Base-by-base conservation (phyloP, 2,888 invertebrate species). In the Hyposoter dolosus region DNA sequence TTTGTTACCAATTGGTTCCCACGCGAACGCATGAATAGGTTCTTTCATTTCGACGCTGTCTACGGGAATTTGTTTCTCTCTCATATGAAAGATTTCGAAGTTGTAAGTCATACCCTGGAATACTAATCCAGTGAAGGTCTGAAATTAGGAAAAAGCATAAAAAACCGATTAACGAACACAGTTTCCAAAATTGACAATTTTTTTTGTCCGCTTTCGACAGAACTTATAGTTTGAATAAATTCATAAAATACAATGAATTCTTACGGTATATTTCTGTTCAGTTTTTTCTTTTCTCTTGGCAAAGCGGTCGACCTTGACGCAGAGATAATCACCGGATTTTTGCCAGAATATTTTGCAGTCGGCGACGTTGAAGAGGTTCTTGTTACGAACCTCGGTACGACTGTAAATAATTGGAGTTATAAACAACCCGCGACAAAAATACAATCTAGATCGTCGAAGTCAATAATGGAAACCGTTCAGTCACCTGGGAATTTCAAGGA, bases 331-430 rank as follows among this genome's bases (percentile, higher is more conserved):
- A 0, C 99, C 99, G 35, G 97, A 98, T 94, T 99, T 99, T 94
- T 99, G 99, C 99, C 99, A 99, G 94, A 99, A 99, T 94, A 99
- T 98, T 92, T 99, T 98, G 94, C 99, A 99, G 93, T 99, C 99
- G 0, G 99, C 99, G 0, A 99, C 99, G 88, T 98, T 99, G 96
- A 99, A 99, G 82, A 99, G 95, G 94, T 99, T 99, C 94, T 99
- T 99, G 88, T 98, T 98, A 89, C 99, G 96, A 63, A 97, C 96
- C 95, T 98, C 98, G 74, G 96, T 96, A 84, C 98, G 97, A 92
- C 95, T 95, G 89, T 28, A 3, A 35, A 63, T 6, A 40, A 68
- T 15, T 12, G 23, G 53, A 69, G 45, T 76, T 28, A 28, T 72
- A 40, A 17, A 32, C 40, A 66, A 35, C 1, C 19, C 12, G 85